These are phyloP conservation scores for Prochilodus magdalenae DNA, from an alignment of 2,113 vertebrate species.

Conservation along the genomic window DNA sequence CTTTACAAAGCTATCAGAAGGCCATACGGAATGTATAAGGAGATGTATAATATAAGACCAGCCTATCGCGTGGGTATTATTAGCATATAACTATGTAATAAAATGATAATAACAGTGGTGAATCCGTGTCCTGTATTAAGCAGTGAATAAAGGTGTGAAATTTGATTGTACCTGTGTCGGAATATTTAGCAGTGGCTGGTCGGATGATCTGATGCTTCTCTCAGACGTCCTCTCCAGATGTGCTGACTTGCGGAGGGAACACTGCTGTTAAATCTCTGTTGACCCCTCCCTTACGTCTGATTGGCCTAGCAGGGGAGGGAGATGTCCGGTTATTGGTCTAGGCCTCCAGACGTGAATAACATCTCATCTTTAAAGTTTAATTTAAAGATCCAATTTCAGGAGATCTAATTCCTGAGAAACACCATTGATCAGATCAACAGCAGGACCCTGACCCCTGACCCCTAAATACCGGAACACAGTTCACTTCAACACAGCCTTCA, in stretches of 20 bases:
- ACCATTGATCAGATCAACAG: too few relatives aligned
- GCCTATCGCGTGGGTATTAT: neutral
- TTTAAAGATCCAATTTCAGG: too few relatives aligned
- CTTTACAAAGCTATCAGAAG: too few relatives aligned
- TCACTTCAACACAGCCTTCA: too few relatives aligned
- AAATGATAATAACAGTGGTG: neutral
- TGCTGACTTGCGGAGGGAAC: conserved; percentile 26
- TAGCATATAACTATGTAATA: neutral
- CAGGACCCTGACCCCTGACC: too few relatives aligned
- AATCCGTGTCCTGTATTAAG: neutral
- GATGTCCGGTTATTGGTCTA: conserved; percentile 30
- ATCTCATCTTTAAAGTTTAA: neutral
- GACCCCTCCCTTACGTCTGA: conserved; percentile 57
- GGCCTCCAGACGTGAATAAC: neutral
- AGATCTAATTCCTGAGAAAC: too few relatives aligned
- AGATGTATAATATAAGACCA: neutral
- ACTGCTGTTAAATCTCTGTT: conserved; percentile 25
- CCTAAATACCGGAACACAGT: too few relatives aligned
- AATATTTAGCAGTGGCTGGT: conserved; percentile 20
- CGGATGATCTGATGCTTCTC: conserved; percentile 18
- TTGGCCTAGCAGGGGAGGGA: conserved; percentile 48
- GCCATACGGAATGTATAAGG: too few relatives aligned
- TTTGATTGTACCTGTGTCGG: neutral
- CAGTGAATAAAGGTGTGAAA: neutral
- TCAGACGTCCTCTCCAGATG: conserved; percentile 18